Evolutionary conservation across 2,113 vertebrate species (phyloP), one percentile per base, ranked within the genome.

Genomic region (Oxyura jamaicensis): DNA sequence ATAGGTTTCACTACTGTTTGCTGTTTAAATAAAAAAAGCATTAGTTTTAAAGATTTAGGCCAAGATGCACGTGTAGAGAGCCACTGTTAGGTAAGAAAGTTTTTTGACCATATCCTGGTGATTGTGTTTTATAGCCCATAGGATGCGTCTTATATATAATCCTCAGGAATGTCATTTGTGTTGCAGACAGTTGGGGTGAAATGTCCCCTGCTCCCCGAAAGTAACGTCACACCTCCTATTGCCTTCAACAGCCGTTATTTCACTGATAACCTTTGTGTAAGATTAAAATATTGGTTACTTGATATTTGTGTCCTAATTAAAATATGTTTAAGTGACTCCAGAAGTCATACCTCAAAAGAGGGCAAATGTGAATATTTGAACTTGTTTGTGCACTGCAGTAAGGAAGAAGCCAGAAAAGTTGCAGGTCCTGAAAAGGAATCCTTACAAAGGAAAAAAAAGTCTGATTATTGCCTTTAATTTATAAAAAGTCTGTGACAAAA

Each of bases 201-300:
- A 7, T 16, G 63, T 25, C 28, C n/a, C 31, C 44, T 18, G 12
- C 21, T 29, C 36, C 60, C 56, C 28, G 2, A 9, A 13, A 8
- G 19, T 0, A 16, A 19, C 14, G 31, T 28, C 35, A 15, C 22
- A 16, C 56, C 42, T 36, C 55, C 29, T 2, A 1, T 13, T 35
- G 28, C 18, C 17, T 42, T 8, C 46, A 5, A 0, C 14, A 10
- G 41, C 76, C 12, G 0, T 13, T 18, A 2, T 48, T 16, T 35
- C 25, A 23, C 76, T 21, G 52, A n/a, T 18, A 6, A 4, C 2
- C 2, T 22, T 56, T 11, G 4, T 1, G 9, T 22, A 6, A 1
- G 26, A 6, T 69, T 65, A 18, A 28, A 65, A 44, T 50, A 35
- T 11, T 6, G 21, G 33, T 25, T 50, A 26, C 52, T 50, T 60